A percentile compares a stretch with the other conserved stretches of the same genome.
Conservation (phyloP, 1,140 invertebrate species). For the Sminthurides bifidus region DNA sequence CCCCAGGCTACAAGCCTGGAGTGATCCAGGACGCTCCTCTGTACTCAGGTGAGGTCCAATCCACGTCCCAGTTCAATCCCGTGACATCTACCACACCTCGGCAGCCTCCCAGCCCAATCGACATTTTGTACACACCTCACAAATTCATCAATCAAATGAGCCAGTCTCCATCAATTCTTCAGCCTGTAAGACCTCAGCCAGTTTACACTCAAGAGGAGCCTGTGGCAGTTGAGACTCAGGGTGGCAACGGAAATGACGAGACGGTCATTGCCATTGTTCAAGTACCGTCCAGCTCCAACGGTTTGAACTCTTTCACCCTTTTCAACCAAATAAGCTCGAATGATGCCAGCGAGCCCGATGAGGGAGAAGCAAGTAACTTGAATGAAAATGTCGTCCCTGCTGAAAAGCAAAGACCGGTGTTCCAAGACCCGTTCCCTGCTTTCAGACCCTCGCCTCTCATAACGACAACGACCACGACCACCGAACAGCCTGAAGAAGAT, state of each 20-base stretch:
- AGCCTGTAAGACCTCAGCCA: conserved; percentile 18
- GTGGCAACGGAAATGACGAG: too few species aligned
- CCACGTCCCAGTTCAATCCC: conserved; percentile 23
- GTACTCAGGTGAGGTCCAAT: conserved; percentile 13
- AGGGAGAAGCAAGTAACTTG: not conserved
- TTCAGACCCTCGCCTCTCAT: not conserved
- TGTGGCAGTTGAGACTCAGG: too few species aligned
- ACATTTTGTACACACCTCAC: conserved; percentile 4
- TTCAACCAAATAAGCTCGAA: too few species aligned
- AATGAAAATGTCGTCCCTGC: not conserved
- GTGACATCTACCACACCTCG: not conserved
- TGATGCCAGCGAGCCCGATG: too few species aligned
- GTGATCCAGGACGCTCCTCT: conserved; percentile 10
- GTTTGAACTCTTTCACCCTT: conserved; percentile 19
- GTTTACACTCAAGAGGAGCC: too few species aligned
- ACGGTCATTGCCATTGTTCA: too few species aligned
- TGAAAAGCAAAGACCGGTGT: not conserved
- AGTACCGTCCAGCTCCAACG: too few species aligned
- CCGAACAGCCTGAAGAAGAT: not conserved
- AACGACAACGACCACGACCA: not conserved
- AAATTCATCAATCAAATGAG: not conserved
- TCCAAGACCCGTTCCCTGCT: not conserved
- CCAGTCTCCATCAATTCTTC: conserved; percentile 13
- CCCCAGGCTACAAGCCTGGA: conserved; percentile 5
- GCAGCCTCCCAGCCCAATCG: not conserved